Conservation (phyloP, 1,140 invertebrate genomes). For the Liolophura sinensis region DNA sequence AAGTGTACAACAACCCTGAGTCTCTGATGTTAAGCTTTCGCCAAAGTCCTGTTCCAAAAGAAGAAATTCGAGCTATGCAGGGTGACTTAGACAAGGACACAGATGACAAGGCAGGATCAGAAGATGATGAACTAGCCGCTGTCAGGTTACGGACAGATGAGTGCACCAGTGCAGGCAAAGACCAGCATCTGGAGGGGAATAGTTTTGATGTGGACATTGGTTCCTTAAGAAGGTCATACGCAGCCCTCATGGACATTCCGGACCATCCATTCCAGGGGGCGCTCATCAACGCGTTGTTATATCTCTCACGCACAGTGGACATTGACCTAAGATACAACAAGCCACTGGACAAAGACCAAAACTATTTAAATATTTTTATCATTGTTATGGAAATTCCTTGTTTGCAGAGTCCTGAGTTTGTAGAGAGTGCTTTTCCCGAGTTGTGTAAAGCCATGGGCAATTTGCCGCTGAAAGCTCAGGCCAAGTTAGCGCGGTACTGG, state of each 20-base stretch:
- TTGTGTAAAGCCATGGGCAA: constrained; percentile 77
- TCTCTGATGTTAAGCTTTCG: constrained; percentile 73
- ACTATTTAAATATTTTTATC: constrained; percentile 75
- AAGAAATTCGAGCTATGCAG: constrained; percentile 69
- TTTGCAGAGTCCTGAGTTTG: constrained; percentile 77
- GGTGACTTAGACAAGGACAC: constrained; percentile 75
- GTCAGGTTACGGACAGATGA: neutral
- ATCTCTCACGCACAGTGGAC: constrained; percentile 73
- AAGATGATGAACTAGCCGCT: constrained; percentile 13
- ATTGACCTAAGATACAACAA: constrained; percentile 72
- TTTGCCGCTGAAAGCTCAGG: constrained; percentile 77
- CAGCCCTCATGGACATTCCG: constrained; percentile 63
- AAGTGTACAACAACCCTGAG: constrained; percentile 74
- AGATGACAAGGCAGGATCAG: constrained; percentile 27
- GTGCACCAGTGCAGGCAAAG: constrained; percentile 5
- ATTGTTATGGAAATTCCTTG: constrained; percentile 88
- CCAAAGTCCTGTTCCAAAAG: constrained; percentile 66
- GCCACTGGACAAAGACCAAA: constrained; percentile 59
- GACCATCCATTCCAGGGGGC: constrained; percentile 69
- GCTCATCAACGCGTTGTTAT: constrained; percentile 78
- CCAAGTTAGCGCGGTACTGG: constrained; percentile 79
- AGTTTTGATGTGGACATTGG: constrained; percentile 50
- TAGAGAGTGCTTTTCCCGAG: constrained; percentile 79
- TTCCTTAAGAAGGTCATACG: constrained; percentile 69
- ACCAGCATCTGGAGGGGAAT: neutral